phyloP scores from a whole-genome alignment of 1,140 invertebrate genomes.

The Acarapis woodi region DNA sequence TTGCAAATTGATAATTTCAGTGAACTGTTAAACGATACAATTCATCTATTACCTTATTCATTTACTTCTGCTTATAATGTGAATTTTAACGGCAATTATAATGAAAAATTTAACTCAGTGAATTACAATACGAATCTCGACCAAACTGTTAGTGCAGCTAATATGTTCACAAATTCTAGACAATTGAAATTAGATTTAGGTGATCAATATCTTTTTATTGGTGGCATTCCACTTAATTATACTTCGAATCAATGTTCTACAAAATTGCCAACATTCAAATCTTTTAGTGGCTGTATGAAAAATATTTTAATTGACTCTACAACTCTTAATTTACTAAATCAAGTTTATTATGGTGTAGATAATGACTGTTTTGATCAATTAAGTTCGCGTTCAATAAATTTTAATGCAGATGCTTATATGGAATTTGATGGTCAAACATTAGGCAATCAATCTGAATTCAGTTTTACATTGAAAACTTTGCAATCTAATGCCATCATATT shows the following conservation, averaged over 20 bases:
- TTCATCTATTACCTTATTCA: too few species aligned
- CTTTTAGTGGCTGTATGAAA: slow-evolving; percentile 50
- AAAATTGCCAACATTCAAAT: slow-evolving; percentile 16
- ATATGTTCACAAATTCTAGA: too few species aligned
- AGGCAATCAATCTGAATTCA: slow-evolving; percentile 28
- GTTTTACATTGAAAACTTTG: slow-evolving; percentile 43
- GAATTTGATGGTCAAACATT: slow-evolving; percentile 34
- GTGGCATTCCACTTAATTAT: slow-evolving; percentile 43
- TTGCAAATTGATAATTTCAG: slow-evolving; percentile 36
- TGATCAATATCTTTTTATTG: slow-evolving; percentile 38
- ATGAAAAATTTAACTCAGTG: too few species aligned
- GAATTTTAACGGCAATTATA: too few species aligned
- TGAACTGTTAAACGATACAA: slow-evolving; percentile 29
- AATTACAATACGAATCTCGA: too few species aligned
- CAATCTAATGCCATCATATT: slow-evolving; percentile 36
- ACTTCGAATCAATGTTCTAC: slow-evolving; percentile 14
- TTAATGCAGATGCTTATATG: slow-evolving; percentile 44
- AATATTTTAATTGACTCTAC: slow-evolving; percentile 39
- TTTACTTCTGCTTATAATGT: too few species aligned
- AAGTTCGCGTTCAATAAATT: slow-evolving; percentile 31
- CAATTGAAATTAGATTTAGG: slow-evolving; percentile 24
- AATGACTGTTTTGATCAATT: slow-evolving; percentile 34
- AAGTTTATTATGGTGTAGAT: slow-evolving; percentile 39
- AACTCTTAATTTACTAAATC: slow-evolving; percentile 31
- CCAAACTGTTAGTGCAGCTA: too few species aligned